Conservation (phyloP, 2,888 invertebrate species). For the Himalopsyche japonica region DNA sequence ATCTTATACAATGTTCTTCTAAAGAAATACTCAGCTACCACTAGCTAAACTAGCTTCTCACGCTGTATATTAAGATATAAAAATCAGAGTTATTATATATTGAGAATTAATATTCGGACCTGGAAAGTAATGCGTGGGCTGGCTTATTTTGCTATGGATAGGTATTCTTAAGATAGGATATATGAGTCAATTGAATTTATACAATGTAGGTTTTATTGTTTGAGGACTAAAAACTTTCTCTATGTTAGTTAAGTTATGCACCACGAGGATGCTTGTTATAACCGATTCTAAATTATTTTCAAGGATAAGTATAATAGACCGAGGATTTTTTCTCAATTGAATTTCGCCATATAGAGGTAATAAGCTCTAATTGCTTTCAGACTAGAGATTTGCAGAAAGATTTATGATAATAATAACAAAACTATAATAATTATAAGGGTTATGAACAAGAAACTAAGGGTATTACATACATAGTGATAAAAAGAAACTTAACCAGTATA, state of each 20-base stretch:
- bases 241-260: background rate
- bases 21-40: slow-evolving; percentile 14
- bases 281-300: background rate
- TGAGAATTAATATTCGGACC: background rate
- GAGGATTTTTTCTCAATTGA: background rate
- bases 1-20: slow-evolving; percentile 15
- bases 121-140: background rate
- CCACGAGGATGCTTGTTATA: background rate
- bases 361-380: background rate
- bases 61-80: slow-evolving; percentile 9
- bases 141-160: background rate
- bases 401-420: background rate
- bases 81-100: background rate
- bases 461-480: background rate
- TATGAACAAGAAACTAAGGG: background rate
- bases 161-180: background rate
- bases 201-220: background rate
- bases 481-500: slow-evolving; percentile 3
- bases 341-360: background rate
- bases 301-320: background rate
- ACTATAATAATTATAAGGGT: background rate
- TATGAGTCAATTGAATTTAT: background rate
- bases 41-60: slow-evolving; percentile 15
- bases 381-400: background rate
- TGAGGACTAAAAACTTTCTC: background rate